Percentiles rank a stretch among this genome's conserved stretches.
These are phyloP conservation scores for Mastigias papua DNA, from an alignment of 30 jellyfish, hydroid and myxozoan genomes.

Conservation along the genomic window DNA sequence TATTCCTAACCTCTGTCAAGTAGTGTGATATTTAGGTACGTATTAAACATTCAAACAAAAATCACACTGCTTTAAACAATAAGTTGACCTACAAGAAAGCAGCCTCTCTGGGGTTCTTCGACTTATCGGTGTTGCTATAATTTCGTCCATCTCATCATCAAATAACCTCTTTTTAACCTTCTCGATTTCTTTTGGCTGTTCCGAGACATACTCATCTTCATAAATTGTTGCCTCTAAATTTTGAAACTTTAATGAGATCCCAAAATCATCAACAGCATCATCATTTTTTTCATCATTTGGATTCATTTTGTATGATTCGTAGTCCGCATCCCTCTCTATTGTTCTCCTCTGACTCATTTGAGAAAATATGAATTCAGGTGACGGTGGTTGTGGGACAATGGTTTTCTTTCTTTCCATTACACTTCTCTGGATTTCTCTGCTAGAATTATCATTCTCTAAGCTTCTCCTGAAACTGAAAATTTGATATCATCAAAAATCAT, in stretches of 20 bases:
- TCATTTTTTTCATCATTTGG: not conserved
- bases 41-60: no score
- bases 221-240: not conserved
- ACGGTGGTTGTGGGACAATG: slow-evolving; percentile 31
- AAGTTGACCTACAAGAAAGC: not conserved
- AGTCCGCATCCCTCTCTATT: not conserved
- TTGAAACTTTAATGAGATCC: not conserved
- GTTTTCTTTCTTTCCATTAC: no score
- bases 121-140: not conserved
- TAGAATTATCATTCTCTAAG: not conserved
- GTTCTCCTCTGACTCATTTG: slow-evolving; percentile 7
- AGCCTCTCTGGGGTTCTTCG: not conserved
- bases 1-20: no score
- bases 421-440: not conserved
- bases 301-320: not conserved
- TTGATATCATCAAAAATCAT: not conserved
- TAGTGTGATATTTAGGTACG: no score
- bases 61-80: no score
- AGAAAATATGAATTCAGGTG: slow-evolving; percentile 2
- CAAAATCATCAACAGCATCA: not conserved
- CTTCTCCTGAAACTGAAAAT: not conserved
- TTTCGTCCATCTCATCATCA: not conserved
- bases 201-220: not conserved
- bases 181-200: not conserved
- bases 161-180: not conserved